These are phyloP conservation scores for Campoplex nolae DNA, from an alignment of 2,888 invertebrate genomes.

Conservation along the genomic window DNA sequence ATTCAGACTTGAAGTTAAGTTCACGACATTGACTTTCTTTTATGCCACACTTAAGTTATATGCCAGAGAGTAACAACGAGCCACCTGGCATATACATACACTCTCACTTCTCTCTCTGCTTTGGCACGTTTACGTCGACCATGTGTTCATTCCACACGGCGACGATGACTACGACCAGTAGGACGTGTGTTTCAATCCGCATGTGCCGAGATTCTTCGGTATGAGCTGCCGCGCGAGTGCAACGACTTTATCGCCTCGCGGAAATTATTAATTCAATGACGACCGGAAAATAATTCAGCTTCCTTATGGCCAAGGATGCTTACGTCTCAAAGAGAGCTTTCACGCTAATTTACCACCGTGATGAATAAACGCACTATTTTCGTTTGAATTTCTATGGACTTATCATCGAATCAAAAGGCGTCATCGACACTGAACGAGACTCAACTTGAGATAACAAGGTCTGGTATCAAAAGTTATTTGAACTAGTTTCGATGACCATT, in stretches of 20 bases:
- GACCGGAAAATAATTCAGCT: slow-evolving; percentile 71
- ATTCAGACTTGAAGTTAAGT: background rate
- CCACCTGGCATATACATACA: slow-evolving; percentile 25
- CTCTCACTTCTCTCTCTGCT: slow-evolving; percentile 29
- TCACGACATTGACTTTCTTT: slow-evolving; percentile 57
- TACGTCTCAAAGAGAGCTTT: slow-evolving; percentile 35
- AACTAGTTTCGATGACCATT: background rate
- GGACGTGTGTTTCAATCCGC: slow-evolving; percentile 20
- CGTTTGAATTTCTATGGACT: background rate
- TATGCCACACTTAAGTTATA: slow-evolving; percentile 60
- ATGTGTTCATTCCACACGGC: slow-evolving; percentile 17
- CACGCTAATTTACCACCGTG: slow-evolving; percentile 42
- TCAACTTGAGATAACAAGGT: background rate
- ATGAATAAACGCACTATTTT: slow-evolving; percentile 41
- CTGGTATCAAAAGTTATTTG: background rate
- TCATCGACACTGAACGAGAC: background rate
- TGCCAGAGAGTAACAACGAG: slow-evolving; percentile 25
- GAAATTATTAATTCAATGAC: slow-evolving; percentile 80
- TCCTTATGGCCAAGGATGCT: slow-evolving; percentile 68
- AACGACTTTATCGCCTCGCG: slow-evolving; percentile 72
- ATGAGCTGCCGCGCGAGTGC: slow-evolving; percentile 47
- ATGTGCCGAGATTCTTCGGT: slow-evolving; percentile 33
- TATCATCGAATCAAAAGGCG: slow-evolving; percentile 13
- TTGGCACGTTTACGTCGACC: slow-evolving; percentile 18
- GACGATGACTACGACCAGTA: slow-evolving; percentile 9